These are phyloP conservation scores for Parauchenoglanis ngamensis DNA, from an alignment of 2,797 vertebrate species.

Conservation along the genomic window DNA sequence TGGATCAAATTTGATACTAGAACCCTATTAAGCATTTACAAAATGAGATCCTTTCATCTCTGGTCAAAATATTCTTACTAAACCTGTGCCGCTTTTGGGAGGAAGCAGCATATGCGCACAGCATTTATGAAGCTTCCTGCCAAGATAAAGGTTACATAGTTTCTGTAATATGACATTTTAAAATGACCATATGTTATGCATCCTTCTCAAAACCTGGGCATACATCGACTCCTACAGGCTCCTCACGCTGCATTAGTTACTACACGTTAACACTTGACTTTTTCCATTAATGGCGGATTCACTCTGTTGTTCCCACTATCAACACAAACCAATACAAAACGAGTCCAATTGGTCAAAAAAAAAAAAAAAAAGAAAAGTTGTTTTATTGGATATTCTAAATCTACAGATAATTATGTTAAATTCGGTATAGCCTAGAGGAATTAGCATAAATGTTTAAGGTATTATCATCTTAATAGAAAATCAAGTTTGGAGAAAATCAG, in stretches of 20 bases:
- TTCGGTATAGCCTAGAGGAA: too few relatives aligned
- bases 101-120: neutral
- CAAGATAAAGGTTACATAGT: neutral
- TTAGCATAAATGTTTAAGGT: too few relatives aligned
- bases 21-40: neutral
- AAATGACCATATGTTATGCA: neutral
- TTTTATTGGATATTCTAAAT: too few relatives aligned
- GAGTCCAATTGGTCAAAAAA: too few relatives aligned
- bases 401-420: too few relatives aligned
- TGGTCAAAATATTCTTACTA: neutral
- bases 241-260: neutral
- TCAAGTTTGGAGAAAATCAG: too few relatives aligned
- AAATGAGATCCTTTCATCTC: neutral
- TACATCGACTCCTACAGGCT: neutral
- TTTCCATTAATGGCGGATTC: neutral
- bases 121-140: neutral
- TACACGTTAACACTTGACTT: neutral
- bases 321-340: neutral
- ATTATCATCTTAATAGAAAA: too few relatives aligned
- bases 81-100: neutral
- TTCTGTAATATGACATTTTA: conserved; percentile 15
- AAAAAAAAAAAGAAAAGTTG: too few relatives aligned
- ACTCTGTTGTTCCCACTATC: neutral
- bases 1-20: neutral
- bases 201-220: neutral